Evolutionary conservation across 1,140 invertebrate genomes (phyloP), one percentile per base, ranked within the genome.

Genomic region (Thalassaphorura encarpata): DNA sequence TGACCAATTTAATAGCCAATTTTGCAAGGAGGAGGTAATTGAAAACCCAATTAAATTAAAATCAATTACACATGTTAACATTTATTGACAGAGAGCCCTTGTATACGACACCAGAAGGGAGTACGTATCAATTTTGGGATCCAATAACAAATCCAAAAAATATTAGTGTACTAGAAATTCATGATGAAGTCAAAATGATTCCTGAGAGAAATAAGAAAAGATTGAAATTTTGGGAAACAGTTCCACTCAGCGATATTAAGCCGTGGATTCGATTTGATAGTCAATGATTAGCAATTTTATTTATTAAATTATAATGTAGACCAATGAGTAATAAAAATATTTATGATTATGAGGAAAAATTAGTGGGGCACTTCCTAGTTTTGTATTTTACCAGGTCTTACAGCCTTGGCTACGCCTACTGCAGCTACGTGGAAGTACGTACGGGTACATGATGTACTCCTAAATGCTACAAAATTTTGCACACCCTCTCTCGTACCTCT

Each of bases 161-260:
- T n/a, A 27, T 56, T 19, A 11, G 27, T 28, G 29, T 55, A 11
- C 41, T 55, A 1, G 46, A 51, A 55, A 41, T 55, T n/a, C 41
- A 57, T 16, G 33, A 53, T 31, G 48, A 60, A 6, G 52, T 64
- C 39, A 43, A 45, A 48, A 64, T 64, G 62, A 54, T 60, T 18
- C 36, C 56, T 21, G 48, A 54, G 15, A 58, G 58, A 23, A 41
- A 21, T 21, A 6, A 28, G n/a, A 31, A 58, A 2, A 16, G 36
- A n/a, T 27, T 58, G 0, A 41, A 61, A 21, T 64, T 64, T 51
- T 64, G 62, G 62, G 48, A 51, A 27, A 8, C 48, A 36, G 3
- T 51, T 4, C 13, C 13, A 5, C 28, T 51, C 13, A 5, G 5
- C 33, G 48, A 51, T 23, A 36, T 18, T 6, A 51, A 36, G 18